These are phyloP conservation scores for Hyles lineata DNA, from an alignment of 2,888 invertebrate species.

Conservation along the genomic window DNA sequence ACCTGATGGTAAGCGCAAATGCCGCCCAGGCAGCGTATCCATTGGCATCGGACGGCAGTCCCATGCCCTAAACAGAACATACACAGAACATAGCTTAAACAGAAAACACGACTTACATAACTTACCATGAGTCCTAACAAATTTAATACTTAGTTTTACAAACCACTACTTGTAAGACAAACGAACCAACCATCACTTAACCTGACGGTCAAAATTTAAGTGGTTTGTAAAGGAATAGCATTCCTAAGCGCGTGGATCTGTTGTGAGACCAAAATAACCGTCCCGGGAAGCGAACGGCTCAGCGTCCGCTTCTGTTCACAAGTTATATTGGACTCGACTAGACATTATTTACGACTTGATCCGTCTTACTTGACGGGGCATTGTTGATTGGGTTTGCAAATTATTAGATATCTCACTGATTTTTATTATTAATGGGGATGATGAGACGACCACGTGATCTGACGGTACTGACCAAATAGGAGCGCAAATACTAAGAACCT, in stretches of 20 bases:
- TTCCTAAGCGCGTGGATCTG: constrained; percentile 33
- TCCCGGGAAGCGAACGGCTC: constrained; percentile 27
- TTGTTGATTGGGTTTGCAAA: not conserved
- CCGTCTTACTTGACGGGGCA: not conserved
- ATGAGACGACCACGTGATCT: too few relatives aligned
- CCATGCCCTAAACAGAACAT: too few relatives aligned
- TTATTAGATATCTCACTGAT: not conserved
- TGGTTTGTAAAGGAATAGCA: constrained; percentile 15
- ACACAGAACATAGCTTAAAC: too few relatives aligned
- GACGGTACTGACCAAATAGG: too few relatives aligned
- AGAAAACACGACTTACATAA: too few relatives aligned
- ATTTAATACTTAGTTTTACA: too few relatives aligned
- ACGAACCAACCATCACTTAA: constrained; percentile 12
- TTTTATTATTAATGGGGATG: too few relatives aligned
- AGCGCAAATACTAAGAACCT: too few relatives aligned
- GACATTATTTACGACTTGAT: not conserved
- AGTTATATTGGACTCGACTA: constrained; percentile 40
- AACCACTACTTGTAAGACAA: not conserved
- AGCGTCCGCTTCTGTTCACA: constrained; percentile 40
- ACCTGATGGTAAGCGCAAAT: too few relatives aligned
- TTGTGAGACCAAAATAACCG: constrained; percentile 34
- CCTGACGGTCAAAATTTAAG: constrained; percentile 25
- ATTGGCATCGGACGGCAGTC: too few relatives aligned
- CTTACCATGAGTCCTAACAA: too few relatives aligned
- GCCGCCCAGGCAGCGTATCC: too few relatives aligned